phyloP scores from a whole-genome alignment of 2,797 vertebrate species.

The Thamnophis elegans region DNA sequence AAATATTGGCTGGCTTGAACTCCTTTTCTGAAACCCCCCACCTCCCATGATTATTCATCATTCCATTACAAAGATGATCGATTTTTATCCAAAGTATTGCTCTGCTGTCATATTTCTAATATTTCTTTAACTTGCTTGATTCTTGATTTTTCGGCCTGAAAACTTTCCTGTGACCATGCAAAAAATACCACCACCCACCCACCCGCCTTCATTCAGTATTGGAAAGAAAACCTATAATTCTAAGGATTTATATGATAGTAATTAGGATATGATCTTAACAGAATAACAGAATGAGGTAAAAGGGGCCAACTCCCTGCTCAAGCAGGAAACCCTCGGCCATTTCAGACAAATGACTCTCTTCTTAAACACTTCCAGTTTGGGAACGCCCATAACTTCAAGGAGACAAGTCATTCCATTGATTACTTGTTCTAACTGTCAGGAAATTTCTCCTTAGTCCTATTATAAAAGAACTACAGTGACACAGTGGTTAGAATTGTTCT shows the following conservation, averaged over 20 bases:
- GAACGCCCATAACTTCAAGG: not conserved
- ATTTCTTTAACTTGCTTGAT: not conserved
- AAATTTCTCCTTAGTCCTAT: not conserved
- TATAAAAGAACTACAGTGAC: not conserved
- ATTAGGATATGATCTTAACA: not conserved
- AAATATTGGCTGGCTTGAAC: not conserved
- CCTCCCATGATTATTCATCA: not conserved
- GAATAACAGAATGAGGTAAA: not conserved
- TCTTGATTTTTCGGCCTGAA: not conserved
- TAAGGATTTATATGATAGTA: not conserved
- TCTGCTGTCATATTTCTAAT: not conserved
- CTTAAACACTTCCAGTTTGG: not conserved
- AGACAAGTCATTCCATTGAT: not conserved
- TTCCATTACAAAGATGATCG: not conserved
- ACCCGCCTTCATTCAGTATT: not conserved
- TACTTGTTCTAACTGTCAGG: not conserved
- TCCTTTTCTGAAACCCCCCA: not conserved
- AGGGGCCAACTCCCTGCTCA: not conserved
- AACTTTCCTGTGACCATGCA: not conserved
- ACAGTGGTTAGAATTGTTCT: not conserved
- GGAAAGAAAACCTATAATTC: not conserved
- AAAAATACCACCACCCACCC: not conserved
- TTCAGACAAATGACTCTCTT: not conserved
- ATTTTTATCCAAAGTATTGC: not conserved
- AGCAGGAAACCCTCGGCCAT: not conserved